Evolutionary conservation across 2,797 vertebrate genomes (phyloP), one percentile per base, ranked within the genome.

Genomic region (Molossus alvarezi): DNA sequence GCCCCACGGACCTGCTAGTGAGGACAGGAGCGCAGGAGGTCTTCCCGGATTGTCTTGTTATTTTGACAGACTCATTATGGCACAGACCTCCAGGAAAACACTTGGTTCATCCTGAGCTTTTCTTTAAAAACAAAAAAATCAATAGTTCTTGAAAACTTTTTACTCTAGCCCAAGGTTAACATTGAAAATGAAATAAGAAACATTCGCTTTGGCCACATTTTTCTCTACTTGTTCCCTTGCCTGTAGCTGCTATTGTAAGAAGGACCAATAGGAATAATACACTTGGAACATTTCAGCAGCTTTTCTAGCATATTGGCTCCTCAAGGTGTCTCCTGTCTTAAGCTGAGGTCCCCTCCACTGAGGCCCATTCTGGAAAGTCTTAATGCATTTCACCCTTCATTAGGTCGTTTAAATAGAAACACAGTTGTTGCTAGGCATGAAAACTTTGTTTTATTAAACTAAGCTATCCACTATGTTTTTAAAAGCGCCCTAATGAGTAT

Each of bases 401-500:
- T 94, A 93, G 57, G 17, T 37, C 60, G 88, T 91, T 69, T 95
- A 37, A 97, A 67, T 95, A 15, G 51, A 90, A 65, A 20, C 15
- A 5, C 18, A 27, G 67, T n/a, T 67, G 57, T 92, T 60, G 48
- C 23, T 18, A 8, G 37, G 37, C 75, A n/a, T 21, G 67, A 79
- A 4, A 62, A 10, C 72, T 58, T 17, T 41, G 51, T 65, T 37
- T 64, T 45, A 5, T 45, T 45, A 45, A 45, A 9, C 58, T 58
- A 13, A 67, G 27, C 29, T 29, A 1, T 15, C 4, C 18, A 9
- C 64, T 9, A 0, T 65, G 41, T 82, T 88, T 64, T 90, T 25
- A 18, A 29, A n/a, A 83, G 58, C 10, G 0, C 25, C 48, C 64
- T 23, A 4, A 12, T 14, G 41, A 41, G 29, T n/a, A 5, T 73